phyloP scores from a whole-genome alignment of 2,888 invertebrate species.

The Tuta absoluta region DNA sequence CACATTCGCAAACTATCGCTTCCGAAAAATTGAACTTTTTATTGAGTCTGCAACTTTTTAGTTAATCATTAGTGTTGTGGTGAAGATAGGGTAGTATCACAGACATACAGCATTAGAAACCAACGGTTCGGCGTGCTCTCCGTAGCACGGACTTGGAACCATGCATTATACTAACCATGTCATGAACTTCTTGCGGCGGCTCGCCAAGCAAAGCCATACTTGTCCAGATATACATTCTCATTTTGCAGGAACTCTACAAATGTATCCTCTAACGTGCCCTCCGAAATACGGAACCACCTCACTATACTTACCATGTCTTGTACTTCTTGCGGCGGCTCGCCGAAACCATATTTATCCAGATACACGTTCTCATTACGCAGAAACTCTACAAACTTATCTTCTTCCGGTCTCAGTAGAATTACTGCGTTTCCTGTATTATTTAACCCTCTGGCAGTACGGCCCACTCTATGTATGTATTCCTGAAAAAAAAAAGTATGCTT shows the following conservation, averaged over 20 bases:
- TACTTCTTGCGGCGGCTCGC: constrained; percentile 54
- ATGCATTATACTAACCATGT: constrained; percentile 68
- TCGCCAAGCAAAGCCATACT: constrained; percentile 83
- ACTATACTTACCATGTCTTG: constrained; percentile 58
- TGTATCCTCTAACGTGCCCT: too few relatives aligned
- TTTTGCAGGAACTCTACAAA: constrained; percentile 93
- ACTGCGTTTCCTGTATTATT: constrained; percentile 95
- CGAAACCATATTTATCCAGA: constrained; percentile 89
- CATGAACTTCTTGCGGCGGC: constrained; percentile 56
- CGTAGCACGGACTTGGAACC: too few relatives aligned
- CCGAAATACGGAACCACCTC: too few relatives aligned
- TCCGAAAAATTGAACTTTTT: too few relatives aligned
- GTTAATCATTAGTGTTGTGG: too few relatives aligned
- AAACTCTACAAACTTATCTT: constrained; percentile 94
- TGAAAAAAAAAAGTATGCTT: constrained; percentile 67
- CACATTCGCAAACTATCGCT: too few relatives aligned
- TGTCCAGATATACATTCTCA: constrained; percentile 95
- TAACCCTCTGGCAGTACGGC: constrained; percentile 97
- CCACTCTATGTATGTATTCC: constrained; percentile 99
- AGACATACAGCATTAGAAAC: too few relatives aligned
- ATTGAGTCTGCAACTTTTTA: too few relatives aligned
- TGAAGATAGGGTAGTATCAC: too few relatives aligned
- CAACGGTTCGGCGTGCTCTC: too few relatives aligned
- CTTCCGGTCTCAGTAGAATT: constrained; percentile 95
- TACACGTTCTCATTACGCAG: constrained; percentile 94